Percentiles rank a stretch among this genome's conserved stretches.
Evolutionary conservation across 2,797 vertebrate species (phyloP).

Genomic region (Pyrocephalus nanus): DNA sequence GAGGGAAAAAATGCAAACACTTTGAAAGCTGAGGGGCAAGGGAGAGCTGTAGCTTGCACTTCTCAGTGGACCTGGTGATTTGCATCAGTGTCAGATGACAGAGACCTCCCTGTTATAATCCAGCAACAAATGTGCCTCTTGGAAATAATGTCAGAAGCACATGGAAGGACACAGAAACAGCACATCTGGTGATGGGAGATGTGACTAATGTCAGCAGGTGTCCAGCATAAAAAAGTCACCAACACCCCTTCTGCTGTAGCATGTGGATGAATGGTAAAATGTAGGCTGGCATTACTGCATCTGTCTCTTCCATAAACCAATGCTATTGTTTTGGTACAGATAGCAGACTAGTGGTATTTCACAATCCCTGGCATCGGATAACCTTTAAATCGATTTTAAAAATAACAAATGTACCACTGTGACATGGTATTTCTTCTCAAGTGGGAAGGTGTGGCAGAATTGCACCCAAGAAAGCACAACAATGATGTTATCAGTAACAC

Average conservation of each 20-base stretch:
- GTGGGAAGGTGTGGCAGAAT: not conserved
- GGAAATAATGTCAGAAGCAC: not conserved
- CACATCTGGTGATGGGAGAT: not conserved
- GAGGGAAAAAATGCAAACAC: not conserved
- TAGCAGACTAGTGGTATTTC: constrained; percentile 3
- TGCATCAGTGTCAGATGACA: not conserved
- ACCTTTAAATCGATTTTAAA: constrained; percentile 10
- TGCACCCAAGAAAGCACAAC: not conserved
- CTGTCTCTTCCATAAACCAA: constrained; percentile 25
- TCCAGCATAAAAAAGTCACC: constrained; percentile 52
- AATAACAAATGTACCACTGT: not conserved
- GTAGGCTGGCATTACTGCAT: constrained; percentile 1
- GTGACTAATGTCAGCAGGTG: constrained; percentile 63
- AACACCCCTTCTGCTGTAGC: constrained; percentile 17
- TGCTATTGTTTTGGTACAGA: not conserved
- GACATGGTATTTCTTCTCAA: not conserved
- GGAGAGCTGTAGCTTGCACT: not conserved
- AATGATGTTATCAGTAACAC: not conserved
- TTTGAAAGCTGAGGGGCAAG: not conserved
- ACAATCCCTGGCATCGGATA: not conserved
- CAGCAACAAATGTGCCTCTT: constrained; percentile 26
- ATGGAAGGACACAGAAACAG: not conserved
- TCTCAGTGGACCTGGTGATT: not conserved
- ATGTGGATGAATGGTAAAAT: not conserved
- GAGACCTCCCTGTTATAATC: not conserved